Evolutionary conservation across 1,140 invertebrate genomes (phyloP).

Genomic region (Anastatus disparis): DNA sequence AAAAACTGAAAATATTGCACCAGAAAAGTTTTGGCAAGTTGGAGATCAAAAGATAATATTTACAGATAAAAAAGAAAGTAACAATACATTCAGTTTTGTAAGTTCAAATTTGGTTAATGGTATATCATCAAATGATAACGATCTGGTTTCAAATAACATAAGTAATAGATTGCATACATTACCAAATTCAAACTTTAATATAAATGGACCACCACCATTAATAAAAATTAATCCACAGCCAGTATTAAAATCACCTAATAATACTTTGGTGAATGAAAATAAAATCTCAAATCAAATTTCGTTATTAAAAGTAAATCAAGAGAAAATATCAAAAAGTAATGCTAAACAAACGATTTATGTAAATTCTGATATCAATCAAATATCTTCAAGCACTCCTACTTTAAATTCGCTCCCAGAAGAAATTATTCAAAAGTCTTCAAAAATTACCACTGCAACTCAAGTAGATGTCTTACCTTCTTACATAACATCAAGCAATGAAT

Average conservation of each 20-base stretch:
- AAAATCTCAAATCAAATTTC: neutral
- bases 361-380: neutral
- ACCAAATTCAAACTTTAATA: neutral
- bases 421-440: neutral
- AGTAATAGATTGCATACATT: neutral
- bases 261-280: neutral
- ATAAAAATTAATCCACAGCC: constrained; percentile 20
- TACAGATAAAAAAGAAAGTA: constrained; percentile 9
- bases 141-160: neutral
- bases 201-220: constrained; percentile 6
- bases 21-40: constrained; percentile 32
- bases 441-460: constrained; percentile 26
- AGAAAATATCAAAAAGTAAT: neutral
- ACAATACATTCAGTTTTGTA: neutral
- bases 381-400: neutral
- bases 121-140: neutral
- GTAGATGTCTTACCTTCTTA: constrained; percentile 32
- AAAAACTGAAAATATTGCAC: neutral
- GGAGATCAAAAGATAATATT: constrained; percentile 26
- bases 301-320: neutral
- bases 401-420: neutral
- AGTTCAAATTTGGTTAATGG: neutral
- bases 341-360: neutral
- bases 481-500: constrained; percentile 8
- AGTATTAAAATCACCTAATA: neutral